These are phyloP conservation scores for Nephrotoma appendiculata DNA, from an alignment of 2,888 invertebrate genomes.

Conservation along the genomic window DNA sequence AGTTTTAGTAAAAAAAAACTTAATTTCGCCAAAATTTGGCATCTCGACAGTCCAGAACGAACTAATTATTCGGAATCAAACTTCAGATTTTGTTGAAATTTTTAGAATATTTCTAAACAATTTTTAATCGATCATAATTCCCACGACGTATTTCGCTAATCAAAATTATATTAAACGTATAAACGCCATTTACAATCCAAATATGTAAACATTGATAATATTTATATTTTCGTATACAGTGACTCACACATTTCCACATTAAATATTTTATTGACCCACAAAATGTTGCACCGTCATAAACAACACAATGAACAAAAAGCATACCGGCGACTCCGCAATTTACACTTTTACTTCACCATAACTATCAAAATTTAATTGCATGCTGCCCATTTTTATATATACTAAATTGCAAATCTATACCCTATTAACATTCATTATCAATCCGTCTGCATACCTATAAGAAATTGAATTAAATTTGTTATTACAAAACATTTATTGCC, in stretches of 20 bases:
- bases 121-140: too few relatives aligned
- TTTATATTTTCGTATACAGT: background rate
- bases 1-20: too few relatives aligned
- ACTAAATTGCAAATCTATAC: background rate
- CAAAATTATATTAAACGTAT: too few relatives aligned
- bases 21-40: too few relatives aligned
- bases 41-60: too few relatives aligned
- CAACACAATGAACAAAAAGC: background rate
- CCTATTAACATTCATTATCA: background rate
- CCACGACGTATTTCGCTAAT: too few relatives aligned
- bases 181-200: too few relatives aligned
- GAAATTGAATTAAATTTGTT: background rate
- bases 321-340: background rate
- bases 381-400: background rate
- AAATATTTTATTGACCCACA: background rate
- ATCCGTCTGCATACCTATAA: background rate
- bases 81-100: too few relatives aligned
- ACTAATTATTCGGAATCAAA: too few relatives aligned
- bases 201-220: too few relatives aligned
- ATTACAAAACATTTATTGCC: background rate
- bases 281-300: background rate
- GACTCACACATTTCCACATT: background rate
- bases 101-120: too few relatives aligned
- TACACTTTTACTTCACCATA: background rate
- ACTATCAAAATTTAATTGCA: background rate